phyloP scores from a whole-genome alignment of 2,797 vertebrate genomes.

The Vespertilio murinus region DNA sequence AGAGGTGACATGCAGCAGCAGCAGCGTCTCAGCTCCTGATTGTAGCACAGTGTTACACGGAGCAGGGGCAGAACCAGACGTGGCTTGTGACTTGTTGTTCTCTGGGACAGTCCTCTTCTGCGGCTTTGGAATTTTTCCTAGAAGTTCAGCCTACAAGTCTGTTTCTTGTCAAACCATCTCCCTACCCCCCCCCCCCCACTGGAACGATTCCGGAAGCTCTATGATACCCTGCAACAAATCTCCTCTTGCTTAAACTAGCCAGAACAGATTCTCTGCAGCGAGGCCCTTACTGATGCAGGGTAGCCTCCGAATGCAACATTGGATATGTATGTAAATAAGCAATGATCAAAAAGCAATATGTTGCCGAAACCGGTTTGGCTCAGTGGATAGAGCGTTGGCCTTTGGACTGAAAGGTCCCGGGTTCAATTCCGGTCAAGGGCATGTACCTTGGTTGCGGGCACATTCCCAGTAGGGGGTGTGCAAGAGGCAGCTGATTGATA shows the following conservation, averaged over 20 bases:
- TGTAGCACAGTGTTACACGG: fast-evolving
- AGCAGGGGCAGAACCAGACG: neutral
- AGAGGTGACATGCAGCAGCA: neutral
- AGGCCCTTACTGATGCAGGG: neutral
- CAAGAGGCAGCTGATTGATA: too few relatives aligned
- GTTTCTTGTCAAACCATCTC: neutral
- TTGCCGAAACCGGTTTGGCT: neutral
- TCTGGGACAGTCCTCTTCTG: neutral
- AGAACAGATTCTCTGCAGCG: neutral
- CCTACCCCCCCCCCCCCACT: neutral
- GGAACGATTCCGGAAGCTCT: neutral
- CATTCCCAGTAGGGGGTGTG: too few relatives aligned
- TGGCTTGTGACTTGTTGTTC: neutral
- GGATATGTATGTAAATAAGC: neutral
- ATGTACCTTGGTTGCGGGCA: too few relatives aligned
- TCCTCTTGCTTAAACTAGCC: neutral
- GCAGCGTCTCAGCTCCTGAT: neutral
- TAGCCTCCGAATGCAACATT: neutral
- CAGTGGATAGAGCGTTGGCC: too few relatives aligned
- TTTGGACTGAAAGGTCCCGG: too few relatives aligned
- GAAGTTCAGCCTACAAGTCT: neutral
- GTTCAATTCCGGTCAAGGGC: too few relatives aligned
- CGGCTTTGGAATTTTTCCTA: conserved; percentile 21
- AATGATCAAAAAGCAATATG: neutral
- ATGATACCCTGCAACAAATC: neutral